phyloP scores from a whole-genome alignment of 2,113 vertebrate genomes.

The Gavialis gangeticus region DNA sequence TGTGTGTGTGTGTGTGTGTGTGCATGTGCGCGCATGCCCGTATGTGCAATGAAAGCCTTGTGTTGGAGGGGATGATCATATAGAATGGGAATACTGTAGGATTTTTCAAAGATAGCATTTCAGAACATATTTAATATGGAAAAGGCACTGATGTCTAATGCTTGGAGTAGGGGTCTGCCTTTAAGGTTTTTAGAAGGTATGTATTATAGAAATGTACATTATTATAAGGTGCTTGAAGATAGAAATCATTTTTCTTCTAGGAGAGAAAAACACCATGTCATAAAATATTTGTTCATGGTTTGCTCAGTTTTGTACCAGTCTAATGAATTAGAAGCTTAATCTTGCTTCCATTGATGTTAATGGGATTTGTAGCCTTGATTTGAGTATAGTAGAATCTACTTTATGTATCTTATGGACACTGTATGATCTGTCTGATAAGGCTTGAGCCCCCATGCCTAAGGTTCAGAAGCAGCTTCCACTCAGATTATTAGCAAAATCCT shows the following conservation, averaged over 20 bases:
- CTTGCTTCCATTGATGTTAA: constrained; percentile 40
- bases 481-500: neutral
- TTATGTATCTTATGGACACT: neutral
- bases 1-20: neutral
- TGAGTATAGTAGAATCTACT: neutral
- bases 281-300: constrained; percentile 52
- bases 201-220: constrained; percentile 27
- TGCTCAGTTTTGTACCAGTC: constrained; percentile 39
- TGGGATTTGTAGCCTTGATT: constrained; percentile 12
- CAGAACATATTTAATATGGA: constrained; percentile 25
- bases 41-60: constrained; percentile 46
- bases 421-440: neutral
- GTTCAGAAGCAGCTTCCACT: constrained; percentile 16
- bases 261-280: constrained; percentile 48
- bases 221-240: constrained; percentile 37
- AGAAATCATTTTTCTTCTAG: constrained; percentile 53
- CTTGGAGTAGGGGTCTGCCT: constrained; percentile 44
- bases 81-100: constrained; percentile 53
- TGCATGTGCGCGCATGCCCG: constrained; percentile 41
- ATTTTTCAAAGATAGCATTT: constrained; percentile 60
- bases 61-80: constrained; percentile 61
- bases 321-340: constrained; percentile 26
- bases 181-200: constrained; percentile 48
- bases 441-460: neutral
- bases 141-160: constrained; percentile 47